These are phyloP conservation scores for Rynchops niger DNA, from an alignment of 2,113 vertebrate genomes.

Conservation along the genomic window DNA sequence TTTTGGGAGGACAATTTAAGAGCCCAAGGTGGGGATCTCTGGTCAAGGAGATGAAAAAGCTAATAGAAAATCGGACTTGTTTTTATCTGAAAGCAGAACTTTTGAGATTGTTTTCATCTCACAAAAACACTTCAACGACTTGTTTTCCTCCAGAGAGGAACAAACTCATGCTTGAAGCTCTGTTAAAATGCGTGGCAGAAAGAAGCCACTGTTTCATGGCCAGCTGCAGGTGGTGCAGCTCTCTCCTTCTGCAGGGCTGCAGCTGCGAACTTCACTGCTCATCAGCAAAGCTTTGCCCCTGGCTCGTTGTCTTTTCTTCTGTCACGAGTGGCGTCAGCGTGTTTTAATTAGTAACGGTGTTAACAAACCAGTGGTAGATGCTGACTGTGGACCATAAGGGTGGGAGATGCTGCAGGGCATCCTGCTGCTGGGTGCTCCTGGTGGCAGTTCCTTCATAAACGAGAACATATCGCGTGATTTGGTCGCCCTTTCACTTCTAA, in stretches of 20 bases:
- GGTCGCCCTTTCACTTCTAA: background rate
- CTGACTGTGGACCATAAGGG: background rate
- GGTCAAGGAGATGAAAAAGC: background rate
- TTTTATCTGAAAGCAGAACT: background rate
- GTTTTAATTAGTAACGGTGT: background rate
- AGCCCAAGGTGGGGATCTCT: background rate
- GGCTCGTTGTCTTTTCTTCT: background rate
- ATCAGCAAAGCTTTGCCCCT: background rate
- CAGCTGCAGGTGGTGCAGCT: background rate
- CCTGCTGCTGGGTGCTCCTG: background rate
- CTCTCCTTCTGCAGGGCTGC: background rate
- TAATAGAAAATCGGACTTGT: background rate
- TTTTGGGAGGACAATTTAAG: background rate
- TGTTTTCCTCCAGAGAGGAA: background rate
- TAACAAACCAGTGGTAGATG: background rate
- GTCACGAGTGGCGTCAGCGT: background rate
- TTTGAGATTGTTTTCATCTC: background rate
- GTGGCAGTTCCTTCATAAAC: background rate
- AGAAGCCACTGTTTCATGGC: background rate
- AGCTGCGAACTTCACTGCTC: background rate
- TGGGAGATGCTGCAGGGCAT: background rate
- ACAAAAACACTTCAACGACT: background rate
- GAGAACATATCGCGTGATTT: fast-evolving
- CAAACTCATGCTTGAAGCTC: background rate
- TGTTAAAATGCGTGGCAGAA: background rate